Evolutionary conservation across 2,797 vertebrate genomes (phyloP), one percentile per base, ranked within the genome.

Genomic region (Micropoecilia bifurca): DNA sequence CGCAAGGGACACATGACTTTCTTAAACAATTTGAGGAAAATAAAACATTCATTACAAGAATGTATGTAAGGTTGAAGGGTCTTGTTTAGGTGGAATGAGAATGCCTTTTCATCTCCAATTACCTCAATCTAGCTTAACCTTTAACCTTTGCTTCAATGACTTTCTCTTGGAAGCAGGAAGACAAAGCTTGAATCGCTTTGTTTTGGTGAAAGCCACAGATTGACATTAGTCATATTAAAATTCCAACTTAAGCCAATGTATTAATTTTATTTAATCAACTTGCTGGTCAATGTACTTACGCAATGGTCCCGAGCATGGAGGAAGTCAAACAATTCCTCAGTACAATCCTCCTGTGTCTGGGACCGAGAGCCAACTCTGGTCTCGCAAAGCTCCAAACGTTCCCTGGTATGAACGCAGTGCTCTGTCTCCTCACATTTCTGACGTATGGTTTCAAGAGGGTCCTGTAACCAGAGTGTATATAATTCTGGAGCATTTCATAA

Each of bases 271-370:
- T 59, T 59, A 12, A 59, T 59, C 55, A 59, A 6, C 55, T 30
- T 59, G n/a, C n/a, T 77, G 18, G 25, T 10, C 9, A 5, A 47
- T 13, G 75, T 12, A 96, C 98, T 96, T 91, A 99, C 98, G n/a
- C 98, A 99, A 92, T 99, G 98, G 94, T 99, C 98, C 69, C 98
- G 95, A 76, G 97, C 97, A 1, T 99, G 98, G 77, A 99, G 90
- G 86, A 99, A 99, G 83, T 99, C 98, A 73, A 99, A 97, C 6
- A 99, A 96, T 92, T 99, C 98, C 93, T 99, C 98, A 0, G 97
- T 98, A 81, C 98, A 99, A 25, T 97, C 96, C 90, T 99, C 98
- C 18, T 86, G 76, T 0, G 98, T 99, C 0, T 94, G 46, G 1
- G 98, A 97, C 39, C 96, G 95, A 9, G 98, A 97, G 33, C 95